A percentile compares a stretch with the other conserved stretches of the same genome.
Conservation (phyloP, 1,140 invertebrate genomes). For the Tetramorium alpestre region DNA sequence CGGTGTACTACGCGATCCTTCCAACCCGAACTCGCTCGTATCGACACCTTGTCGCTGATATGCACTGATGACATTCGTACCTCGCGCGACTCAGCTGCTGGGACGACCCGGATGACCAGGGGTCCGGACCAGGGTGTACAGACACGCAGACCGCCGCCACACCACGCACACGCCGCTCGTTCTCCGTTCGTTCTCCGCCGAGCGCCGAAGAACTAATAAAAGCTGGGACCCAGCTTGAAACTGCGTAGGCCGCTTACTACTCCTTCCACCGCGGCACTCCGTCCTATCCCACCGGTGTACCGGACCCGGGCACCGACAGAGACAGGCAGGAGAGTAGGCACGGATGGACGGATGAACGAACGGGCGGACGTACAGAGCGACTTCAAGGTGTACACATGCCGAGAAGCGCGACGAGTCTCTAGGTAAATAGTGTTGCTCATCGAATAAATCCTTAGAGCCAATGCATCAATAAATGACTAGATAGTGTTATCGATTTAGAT, state of each 20-base stretch:
- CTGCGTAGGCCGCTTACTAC: slow-evolving; percentile 84
- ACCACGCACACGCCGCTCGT: slow-evolving; percentile 60
- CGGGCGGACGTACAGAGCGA: slow-evolving; percentile 57
- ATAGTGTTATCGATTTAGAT: not conserved
- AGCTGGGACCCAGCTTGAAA: slow-evolving; percentile 82
- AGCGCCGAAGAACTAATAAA: slow-evolving; percentile 85
- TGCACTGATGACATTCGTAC: slow-evolving; percentile 30
- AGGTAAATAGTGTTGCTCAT: not conserved
- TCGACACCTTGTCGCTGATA: not conserved
- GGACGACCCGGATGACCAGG: slow-evolving; percentile 26
- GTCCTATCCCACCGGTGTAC: slow-evolving; percentile 70
- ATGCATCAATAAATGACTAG: not conserved
- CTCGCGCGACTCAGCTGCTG: slow-evolving; percentile 45
- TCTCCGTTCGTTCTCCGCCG: slow-evolving; percentile 80
- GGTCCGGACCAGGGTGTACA: slow-evolving; percentile 22
- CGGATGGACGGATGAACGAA: slow-evolving; percentile 58
- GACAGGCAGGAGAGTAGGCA: slow-evolving; percentile 55
- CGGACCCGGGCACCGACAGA: slow-evolving; percentile 70
- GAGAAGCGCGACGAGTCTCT: not conserved
- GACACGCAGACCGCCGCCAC: slow-evolving; percentile 27
- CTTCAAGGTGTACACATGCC: slow-evolving; percentile 64
- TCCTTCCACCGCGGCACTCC: slow-evolving; percentile 79
- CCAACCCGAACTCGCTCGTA: not conserved
- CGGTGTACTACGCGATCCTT: slow-evolving; percentile 3
- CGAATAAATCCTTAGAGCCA: not conserved